phyloP scores from a whole-genome alignment of 2,113 vertebrate species.

The Dryoscopus gambensis region DNA sequence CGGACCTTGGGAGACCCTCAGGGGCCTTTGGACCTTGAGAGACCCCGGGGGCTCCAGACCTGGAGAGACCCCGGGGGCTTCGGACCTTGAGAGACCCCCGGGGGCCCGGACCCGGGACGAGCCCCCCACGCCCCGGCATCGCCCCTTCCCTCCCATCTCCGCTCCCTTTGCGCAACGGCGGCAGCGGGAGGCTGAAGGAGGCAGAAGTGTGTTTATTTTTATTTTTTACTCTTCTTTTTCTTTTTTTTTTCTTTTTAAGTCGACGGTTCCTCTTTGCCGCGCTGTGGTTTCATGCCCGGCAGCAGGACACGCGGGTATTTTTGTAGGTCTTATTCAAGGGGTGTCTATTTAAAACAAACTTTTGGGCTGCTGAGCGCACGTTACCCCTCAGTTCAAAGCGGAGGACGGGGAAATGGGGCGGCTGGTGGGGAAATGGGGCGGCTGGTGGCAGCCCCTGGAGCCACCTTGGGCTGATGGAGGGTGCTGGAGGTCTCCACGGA shows the following conservation, averaged over 20 bases:
- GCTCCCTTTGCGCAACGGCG: rapidly evolving
- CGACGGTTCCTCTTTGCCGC: background rate
- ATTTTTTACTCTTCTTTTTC: background rate
- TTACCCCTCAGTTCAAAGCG: background rate
- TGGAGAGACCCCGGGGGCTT: rapidly evolving
- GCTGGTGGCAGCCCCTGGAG: background rate
- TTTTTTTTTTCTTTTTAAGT: background rate
- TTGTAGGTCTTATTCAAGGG: background rate
- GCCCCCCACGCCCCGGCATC: rapidly evolving
- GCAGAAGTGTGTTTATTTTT: background rate
- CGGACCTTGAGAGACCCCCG: rapidly evolving
- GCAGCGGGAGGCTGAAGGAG: background rate
- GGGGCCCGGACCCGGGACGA: rapidly evolving
- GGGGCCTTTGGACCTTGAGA: background rate
- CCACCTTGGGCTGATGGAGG: background rate
- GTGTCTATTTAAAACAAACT: background rate
- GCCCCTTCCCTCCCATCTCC: background rate
- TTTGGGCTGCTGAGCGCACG: background rate
- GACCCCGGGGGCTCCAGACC: rapidly evolving
- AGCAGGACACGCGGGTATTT: background rate
- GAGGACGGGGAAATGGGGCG: background rate
- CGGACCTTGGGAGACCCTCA: rapidly evolving
- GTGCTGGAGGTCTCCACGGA: rapidly evolving
- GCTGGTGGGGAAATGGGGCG: rapidly evolving
- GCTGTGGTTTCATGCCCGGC: constrained; percentile 7